These are phyloP conservation scores for Mustela lutreola DNA, from an alignment of 2,113 vertebrate species.

Conservation along the genomic window DNA sequence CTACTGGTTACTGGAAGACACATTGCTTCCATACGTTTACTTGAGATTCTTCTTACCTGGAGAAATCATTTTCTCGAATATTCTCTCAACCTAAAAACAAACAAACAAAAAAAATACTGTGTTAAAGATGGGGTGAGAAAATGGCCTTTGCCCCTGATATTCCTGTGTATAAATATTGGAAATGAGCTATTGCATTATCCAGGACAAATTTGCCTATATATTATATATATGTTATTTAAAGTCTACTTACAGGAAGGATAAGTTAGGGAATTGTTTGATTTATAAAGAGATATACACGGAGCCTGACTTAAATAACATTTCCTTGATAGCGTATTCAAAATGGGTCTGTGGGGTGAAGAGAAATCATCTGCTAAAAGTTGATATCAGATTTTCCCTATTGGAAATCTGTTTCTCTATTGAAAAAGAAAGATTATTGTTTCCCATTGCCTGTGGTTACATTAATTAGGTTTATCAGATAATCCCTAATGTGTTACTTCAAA, in stretches of 20 bases:
- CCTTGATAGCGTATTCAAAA: slow-evolving; percentile 19
- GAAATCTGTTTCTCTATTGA: not conserved
- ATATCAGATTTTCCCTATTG: slow-evolving; percentile 30
- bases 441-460: not conserved
- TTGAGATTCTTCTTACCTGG: slow-evolving; percentile 36
- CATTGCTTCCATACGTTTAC: not conserved
- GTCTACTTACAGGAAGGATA: slow-evolving; percentile 37
- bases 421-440: not conserved
- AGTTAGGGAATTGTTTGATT: slow-evolving; percentile 62
- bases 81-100: slow-evolving; percentile 8
- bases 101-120: not conserved
- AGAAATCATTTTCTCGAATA: slow-evolving; percentile 46
- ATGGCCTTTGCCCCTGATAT: not conserved
- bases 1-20: not conserved
- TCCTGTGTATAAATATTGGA: slow-evolving; percentile 52
- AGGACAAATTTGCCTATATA: not conserved
- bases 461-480: slow-evolving; percentile 33
- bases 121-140: slow-evolving; percentile 46
- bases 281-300: not conserved
- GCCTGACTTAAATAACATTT: slow-evolving; percentile 45
- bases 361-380: slow-evolving; percentile 61
- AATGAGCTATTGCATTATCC: slow-evolving; percentile 42
- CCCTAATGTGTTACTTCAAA: slow-evolving; percentile 55
- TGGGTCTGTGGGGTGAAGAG: not conserved
- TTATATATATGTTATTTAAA: slow-evolving; percentile 43